Base-by-base conservation (phyloP, 92 coral and sea anemone species). In the Pocillopora grandis region DNA sequence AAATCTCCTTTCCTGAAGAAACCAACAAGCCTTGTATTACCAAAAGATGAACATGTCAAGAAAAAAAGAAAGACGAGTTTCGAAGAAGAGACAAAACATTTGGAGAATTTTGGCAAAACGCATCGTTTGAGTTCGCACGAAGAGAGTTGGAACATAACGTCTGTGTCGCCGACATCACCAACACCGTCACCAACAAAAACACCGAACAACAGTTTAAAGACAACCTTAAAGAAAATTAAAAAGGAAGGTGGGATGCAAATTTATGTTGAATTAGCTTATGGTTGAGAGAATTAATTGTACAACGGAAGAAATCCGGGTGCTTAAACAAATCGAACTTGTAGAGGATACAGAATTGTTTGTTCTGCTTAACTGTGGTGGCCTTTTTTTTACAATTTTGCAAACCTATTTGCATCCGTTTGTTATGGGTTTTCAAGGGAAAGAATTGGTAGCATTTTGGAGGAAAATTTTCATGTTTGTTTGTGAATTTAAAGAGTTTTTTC, bases 141-240 rank as follows among this genome's bases (percentile, higher is more conserved):
- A 19, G 98, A 94, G 85, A 93, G 94, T 87, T 96, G 98, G 98
- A 96, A 96, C 89, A 90, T 96, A 15, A 89, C 98, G 71, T 87
- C 95, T 20, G 71, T 86, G 65, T 87, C 93, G 49, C 86, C 91
- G 72, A 83, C 96, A 35, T 88, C 94, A 65, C 92, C 93, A 12
- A 90, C 98, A 27, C 95, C 95, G 62, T 91, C 92, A 62, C 98
- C 96, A 58, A 92, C 88, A 60, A 92, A 90, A 89, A 88, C 95
- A 60, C 58, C 90, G 52, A 42, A 42, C 27, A 82, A 86, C 71
- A 92, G 95, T 86, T 79, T 96, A 64, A 96, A 92, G 85, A 94
- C 96, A 62, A 94, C 95, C 79, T 88, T 96, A 33, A 96, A 94
- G 78, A 96, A 96, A 89, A 92, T 94, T 58, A 96, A 92, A 75